Conservation (phyloP, 2,113 vertebrate genomes). For the Hepsetus odoe region DNA sequence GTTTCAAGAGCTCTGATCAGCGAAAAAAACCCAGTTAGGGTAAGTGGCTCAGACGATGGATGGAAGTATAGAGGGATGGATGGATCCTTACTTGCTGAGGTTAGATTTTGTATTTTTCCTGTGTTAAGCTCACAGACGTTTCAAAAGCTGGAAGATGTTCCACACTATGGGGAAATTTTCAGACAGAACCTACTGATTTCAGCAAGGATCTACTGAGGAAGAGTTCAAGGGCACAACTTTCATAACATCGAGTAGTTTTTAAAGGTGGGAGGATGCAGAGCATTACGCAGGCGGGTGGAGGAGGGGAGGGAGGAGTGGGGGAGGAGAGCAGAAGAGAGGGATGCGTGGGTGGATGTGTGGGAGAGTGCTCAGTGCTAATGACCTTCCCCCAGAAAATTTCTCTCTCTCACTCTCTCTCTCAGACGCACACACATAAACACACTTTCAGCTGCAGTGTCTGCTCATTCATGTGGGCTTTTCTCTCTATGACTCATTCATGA, state of each 20-base stretch:
- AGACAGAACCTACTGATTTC: background rate
- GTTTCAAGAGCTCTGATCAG: no score
- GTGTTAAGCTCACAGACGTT: background rate
- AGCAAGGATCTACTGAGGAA: background rate
- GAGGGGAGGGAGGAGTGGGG: background rate
- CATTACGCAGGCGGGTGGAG: conserved; percentile 14
- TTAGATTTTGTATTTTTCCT: no score
- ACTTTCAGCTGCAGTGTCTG: conserved; percentile 29
- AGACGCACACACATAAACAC: background rate
- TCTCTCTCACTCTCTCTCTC: background rate
- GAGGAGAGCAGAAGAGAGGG: conserved; percentile 7
- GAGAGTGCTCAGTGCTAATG: conserved; percentile 45
- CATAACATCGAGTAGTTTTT: background rate
- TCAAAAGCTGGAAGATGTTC: background rate
- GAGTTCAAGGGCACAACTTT: conserved; percentile 5
- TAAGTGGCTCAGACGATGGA: no score
- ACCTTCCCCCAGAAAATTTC: conserved; percentile 32
- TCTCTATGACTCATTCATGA: conserved; percentile 53
- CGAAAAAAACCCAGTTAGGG: no score
- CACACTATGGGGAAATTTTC: background rate
- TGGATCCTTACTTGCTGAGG: no score
- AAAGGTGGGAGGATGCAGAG: conserved; percentile 53
- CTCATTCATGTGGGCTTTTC: conserved; percentile 48
- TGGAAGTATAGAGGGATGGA: no score
- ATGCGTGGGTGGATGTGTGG: conserved; percentile 47